Base-by-base conservation (phyloP, 2,113 vertebrate genomes). In the Picathartes gymnocephalus region DNA sequence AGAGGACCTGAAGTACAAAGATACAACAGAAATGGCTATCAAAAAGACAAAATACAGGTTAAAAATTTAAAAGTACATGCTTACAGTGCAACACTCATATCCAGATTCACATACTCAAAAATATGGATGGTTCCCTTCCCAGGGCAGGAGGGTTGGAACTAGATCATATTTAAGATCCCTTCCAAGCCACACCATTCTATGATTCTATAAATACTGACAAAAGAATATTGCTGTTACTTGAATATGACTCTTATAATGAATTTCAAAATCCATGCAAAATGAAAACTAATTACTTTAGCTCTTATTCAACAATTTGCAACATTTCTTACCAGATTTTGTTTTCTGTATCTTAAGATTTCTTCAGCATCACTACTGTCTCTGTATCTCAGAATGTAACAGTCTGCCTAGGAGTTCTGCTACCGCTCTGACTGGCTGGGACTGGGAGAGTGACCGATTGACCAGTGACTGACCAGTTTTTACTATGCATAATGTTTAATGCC, bases 1-100 rank as follows among this genome's bases (percentile, higher is more conserved):
- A 99, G 98, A 58, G 99, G 99, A 92, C 99, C 99, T 99, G 88
- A 27, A 90, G 87, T 40, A 96, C 64, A 96, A 92, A 90, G 40
- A 96, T 33, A 90, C 18, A 93, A 87, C 1, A 11, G 23, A 92
- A 83, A 72, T 2, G 2, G 9, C 40, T 77, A 50, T 72, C 11
- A 90, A 82, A 89, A 89, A 28, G 14, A 71, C 13, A 48, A 70
- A 82, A 45, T 40, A 24, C 5, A 3, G 45, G 25, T 51, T n/a
- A 50, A 57, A 93, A 81, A 79, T 33, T 33, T 25, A 28, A 27
- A 71, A 86, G 25, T 28, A 81, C 10, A 23, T 6, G 62, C 20
- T 35, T 19, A 18, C 37, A 87, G 8, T 21, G 5, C 48, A 68
- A 76, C 27, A 35, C 9, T 73, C 66, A 27, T 4, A 84, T 23